Evolutionary conservation across 2,113 vertebrate genomes (phyloP).

Genomic region (Colius striatus): DNA sequence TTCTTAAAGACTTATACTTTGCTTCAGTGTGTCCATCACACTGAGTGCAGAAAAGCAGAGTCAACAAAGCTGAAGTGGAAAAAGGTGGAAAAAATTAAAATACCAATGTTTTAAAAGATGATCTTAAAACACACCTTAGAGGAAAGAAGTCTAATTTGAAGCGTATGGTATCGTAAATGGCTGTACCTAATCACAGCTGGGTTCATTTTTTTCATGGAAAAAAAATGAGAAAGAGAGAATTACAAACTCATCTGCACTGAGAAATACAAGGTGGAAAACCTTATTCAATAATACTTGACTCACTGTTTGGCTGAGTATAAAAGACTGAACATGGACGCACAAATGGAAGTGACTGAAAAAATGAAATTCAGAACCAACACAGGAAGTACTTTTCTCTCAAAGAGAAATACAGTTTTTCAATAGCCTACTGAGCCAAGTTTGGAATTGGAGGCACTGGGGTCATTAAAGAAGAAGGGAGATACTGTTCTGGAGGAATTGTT

Average conservation of each 20-base stretch:
- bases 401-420: slow-evolving; percentile 62
- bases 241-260: slow-evolving; percentile 28
- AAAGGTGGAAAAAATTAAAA: neutral
- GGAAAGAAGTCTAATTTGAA: slow-evolving; percentile 6
- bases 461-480: slow-evolving; percentile 40
- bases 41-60: neutral
- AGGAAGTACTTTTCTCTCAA: slow-evolving; percentile 39
- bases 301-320: slow-evolving; percentile 44
- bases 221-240: slow-evolving; percentile 38
- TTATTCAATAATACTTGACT: slow-evolving; percentile 56
- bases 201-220: neutral
- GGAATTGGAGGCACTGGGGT: slow-evolving; percentile 40
- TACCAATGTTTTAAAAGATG: neutral
- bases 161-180: neutral
- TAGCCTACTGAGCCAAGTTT: slow-evolving; percentile 55
- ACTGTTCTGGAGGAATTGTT: slow-evolving; percentile 36
- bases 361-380: slow-evolving; percentile 57
- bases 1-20: neutral
- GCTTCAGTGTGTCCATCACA: neutral
- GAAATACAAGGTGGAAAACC: slow-evolving; percentile 40
- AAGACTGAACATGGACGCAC: slow-evolving; percentile 7
- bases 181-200: slow-evolving; percentile 10
- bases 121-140: slow-evolving; percentile 1
- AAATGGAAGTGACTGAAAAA: slow-evolving; percentile 52
- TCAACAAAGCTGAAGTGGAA: neutral